Percentiles rank a stretch among this genome's conserved stretches.
phyloP scores from a whole-genome alignment of 2,797 vertebrate genomes.

The Pteropus rufus region DNA sequence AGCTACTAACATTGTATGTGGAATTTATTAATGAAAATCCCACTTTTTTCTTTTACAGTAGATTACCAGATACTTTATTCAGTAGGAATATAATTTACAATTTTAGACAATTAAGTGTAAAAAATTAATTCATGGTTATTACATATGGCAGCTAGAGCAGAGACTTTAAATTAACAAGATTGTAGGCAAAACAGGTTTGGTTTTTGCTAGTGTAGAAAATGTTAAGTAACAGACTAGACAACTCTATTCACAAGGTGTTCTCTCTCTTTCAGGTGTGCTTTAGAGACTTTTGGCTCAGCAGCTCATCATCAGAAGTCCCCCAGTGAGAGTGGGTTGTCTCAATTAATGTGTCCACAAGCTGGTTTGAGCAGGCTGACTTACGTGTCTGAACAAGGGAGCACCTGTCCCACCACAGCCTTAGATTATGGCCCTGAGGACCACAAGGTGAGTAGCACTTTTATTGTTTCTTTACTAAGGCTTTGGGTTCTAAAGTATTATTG shows the following conservation, averaged over 20 bases:
- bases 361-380: slow-evolving; percentile 93
- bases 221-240: neutral
- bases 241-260: neutral
- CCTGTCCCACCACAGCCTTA: slow-evolving; percentile 69
- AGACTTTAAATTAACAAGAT: neutral
- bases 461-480: neutral
- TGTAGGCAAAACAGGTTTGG: neutral
- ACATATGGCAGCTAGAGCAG: neutral
- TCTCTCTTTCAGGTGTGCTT: slow-evolving; percentile 50
- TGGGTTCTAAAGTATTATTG: neutral
- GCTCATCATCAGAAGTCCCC: slow-evolving; percentile 67
- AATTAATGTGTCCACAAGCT: slow-evolving; percentile 84
- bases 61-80: neutral
- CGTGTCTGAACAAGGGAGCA: slow-evolving; percentile 87
- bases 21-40: slow-evolving; percentile 37
- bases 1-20: neutral
- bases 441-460: slow-evolving; percentile 83
- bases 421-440: slow-evolving; percentile 74
- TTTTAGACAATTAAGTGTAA: slow-evolving; percentile 10
- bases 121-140: neutral
- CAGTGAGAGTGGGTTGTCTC: slow-evolving; percentile 77
- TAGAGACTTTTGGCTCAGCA: slow-evolving; percentile 72
- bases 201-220: neutral
- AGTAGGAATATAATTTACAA: neutral
- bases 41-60: neutral